A percentile compares a stretch with the other conserved stretches of the same genome.
phyloP scores from a whole-genome alignment of 2,113 vertebrate species.

The Maccullochella peelii region DNA sequence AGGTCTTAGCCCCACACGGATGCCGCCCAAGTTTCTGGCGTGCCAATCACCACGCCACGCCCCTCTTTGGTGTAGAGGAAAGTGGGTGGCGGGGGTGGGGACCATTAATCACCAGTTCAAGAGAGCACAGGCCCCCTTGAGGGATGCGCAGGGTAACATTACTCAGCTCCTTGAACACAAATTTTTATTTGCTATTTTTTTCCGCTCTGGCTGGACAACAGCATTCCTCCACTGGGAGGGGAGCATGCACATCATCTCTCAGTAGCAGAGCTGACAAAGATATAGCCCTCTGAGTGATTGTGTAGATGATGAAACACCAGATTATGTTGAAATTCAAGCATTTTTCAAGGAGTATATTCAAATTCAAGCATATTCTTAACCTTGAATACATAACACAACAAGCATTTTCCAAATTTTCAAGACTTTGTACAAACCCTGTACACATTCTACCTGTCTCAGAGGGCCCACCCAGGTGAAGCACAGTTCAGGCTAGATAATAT shows the following conservation, averaged over 20 bases:
- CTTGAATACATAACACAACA: no score
- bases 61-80: constrained; percentile 67
- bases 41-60: constrained; percentile 70
- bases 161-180: constrained; percentile 69
- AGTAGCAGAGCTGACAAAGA: constrained; percentile 46
- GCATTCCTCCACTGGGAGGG: constrained; percentile 83
- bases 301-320: no score
- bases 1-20: constrained; percentile 40
- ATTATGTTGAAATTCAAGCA: no score
- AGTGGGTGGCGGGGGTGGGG: constrained; percentile 72
- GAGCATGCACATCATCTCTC: constrained; percentile 66
- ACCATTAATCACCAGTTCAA: constrained; percentile 84
- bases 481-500: constrained; percentile 54
- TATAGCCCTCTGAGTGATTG: neutral
- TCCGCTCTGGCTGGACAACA: constrained; percentile 77
- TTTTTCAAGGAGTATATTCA: no score
- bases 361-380: no score
- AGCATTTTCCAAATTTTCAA: no score
- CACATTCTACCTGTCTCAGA: constrained; percentile 20
- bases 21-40: constrained; percentile 60
- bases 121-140: constrained; percentile 73
- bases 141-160: constrained; percentile 69
- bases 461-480: constrained; percentile 61
- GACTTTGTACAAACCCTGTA: no score
- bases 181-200: constrained; percentile 76